Base-by-base conservation (phyloP, 2,797 vertebrate genomes). In the Synaphobranchus kaupii region DNA sequence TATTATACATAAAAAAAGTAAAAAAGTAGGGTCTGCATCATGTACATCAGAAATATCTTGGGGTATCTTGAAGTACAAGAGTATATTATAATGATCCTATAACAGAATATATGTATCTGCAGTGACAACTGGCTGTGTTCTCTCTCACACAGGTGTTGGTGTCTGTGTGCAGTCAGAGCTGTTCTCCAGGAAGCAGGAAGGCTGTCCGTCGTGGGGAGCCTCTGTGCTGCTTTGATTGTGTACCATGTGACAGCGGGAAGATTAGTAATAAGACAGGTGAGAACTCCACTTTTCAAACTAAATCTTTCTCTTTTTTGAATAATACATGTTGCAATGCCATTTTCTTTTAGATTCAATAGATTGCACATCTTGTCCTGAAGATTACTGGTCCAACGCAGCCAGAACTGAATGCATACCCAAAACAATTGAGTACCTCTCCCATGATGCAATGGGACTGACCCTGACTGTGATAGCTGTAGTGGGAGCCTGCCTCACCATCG, bases 201-300 rank as follows among this genome's bases (percentile, higher is more conserved):
- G 39, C 39, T 39, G 39, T 39, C 39, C 39, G 39, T 39, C 39
- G 39, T 39, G 39, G 39, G 39, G 39, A 39, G 39, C 39, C 39
- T 39, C 39, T 39, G 39, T 39, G 39, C 39, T 39, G 39, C 39
- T 39, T 39, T 39, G 39, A 39, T 2, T 39, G 39, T 39, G 39
- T 39, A 39, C 39, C 39, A 39, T 39, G 39, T 39, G 39, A 39
- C 39, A 39, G 39, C 39, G 39, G 39, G 39, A 39, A 95, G 91
- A 94, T 95, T 93, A 96, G 92, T 90, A 95, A 95, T 94, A 88
- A 92, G 92, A 96, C 95, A 95, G 93, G 95, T 95, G 28, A 88
- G 89, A 60, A n/a, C 8, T 25, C 28, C 44, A 84, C 9, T n/a
- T 47, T 48, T 52, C 13, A n/a, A n/a, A 15, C 71, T 34, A 76